phyloP scores from a whole-genome alignment of 1,140 invertebrate genomes.

The Platorchestia sp. region DNA sequence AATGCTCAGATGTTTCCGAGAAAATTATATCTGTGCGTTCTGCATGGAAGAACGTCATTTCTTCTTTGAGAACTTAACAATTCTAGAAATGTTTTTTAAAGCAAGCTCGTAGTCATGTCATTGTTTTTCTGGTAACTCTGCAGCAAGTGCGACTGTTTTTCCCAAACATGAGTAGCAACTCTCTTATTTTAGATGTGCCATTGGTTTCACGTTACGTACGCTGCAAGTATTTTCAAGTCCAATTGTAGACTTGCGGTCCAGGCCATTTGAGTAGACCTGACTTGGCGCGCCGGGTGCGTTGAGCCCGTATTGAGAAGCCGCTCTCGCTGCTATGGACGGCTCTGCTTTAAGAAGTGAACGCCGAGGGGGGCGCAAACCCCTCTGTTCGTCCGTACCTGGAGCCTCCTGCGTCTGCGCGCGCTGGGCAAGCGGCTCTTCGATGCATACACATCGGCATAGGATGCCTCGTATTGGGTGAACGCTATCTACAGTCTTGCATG shows the following conservation, averaged over 20 bases:
- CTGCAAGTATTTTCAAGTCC: neutral
- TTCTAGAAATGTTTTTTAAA: too few relatives aligned
- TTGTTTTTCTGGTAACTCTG: neutral
- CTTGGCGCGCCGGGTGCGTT: neutral
- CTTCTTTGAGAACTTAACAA: too few relatives aligned
- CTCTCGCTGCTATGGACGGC: neutral
- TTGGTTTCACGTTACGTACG: neutral
- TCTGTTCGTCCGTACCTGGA: neutral
- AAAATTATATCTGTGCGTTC: neutral
- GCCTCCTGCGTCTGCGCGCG: neutral
- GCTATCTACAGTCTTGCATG: neutral
- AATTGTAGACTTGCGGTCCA: neutral
- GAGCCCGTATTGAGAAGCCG: neutral
- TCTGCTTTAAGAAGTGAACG: conserved; percentile 6
- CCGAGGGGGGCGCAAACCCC: neutral
- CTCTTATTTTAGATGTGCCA: neutral
- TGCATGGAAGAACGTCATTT: neutral
- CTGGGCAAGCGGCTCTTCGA: neutral
- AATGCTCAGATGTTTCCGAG: neutral
- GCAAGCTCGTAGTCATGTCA: too few relatives aligned
- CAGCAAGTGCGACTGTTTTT: neutral
- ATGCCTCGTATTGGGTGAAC: neutral
- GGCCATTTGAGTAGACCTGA: neutral
- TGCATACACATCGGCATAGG: neutral
- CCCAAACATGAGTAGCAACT: neutral